Conservation (phyloP, 2,888 invertebrate genomes). For the Cantharis flavilabris region DNA sequence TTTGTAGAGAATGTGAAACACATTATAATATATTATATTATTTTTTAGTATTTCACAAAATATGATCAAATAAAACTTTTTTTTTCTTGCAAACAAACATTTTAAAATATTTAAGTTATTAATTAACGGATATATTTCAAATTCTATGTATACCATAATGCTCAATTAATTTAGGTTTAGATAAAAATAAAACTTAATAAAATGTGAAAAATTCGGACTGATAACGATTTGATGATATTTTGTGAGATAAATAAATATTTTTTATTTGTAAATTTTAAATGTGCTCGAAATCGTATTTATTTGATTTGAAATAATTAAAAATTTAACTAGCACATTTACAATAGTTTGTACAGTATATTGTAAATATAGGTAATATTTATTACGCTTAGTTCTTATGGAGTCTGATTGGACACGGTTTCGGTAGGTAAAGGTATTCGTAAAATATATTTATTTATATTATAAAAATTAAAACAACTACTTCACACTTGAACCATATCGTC, state of each 20-base stretch:
- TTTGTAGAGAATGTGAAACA: background rate
- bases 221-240: background rate
- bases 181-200: background rate
- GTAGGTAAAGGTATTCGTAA: conserved; percentile 20
- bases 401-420: conserved; percentile 23
- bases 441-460: background rate
- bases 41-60: background rate
- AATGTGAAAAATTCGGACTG: background rate
- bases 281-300: background rate
- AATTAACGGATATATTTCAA: background rate
- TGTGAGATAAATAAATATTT: background rate
- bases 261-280: background rate
- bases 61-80: background rate
- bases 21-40: background rate
- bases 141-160: background rate
- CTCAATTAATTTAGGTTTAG: background rate
- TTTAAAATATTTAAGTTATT: background rate
- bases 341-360: conserved; percentile 29
- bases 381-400: conserved; percentile 8
- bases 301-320: background rate
- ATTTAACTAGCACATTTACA: background rate
- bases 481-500: background rate
- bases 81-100: background rate
- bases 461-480: background rate
- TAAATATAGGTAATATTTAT: conserved; percentile 22